Evolutionary conservation across 2,888 invertebrate species (phyloP), one percentile per base, ranked within the genome.

Genomic region (Caenorhabditis auriculariae): DNA sequence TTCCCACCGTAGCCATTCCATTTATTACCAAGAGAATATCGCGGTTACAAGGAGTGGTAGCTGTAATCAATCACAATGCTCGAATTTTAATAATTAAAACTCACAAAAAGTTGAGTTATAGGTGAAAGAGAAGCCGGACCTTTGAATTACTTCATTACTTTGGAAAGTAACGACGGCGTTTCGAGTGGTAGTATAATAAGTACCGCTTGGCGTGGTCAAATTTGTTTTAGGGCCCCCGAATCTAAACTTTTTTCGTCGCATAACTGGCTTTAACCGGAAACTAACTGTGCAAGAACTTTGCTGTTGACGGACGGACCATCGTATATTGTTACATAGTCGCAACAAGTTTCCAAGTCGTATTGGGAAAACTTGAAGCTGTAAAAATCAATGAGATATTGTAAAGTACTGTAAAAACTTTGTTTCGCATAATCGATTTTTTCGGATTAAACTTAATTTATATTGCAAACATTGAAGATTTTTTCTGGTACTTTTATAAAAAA

Each of bases 11-110:
- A 2, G 62, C 49, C 49, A 72, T 42, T 19, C 65, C 73, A 50
- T 73, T 73, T 23, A 73, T 62, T 3, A 62, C 43, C 19, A 73
- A 45, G 26, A 68, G 54, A n/a, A 73, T 66, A 47, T 73, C 73
- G 0, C 73, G 65, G 35, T 69, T 72, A 43, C 73, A 73, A 7
- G 73, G 73, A 6, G 53, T 42, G 12, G 60, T 62, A 38, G 60
- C 73, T 73, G 48, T 59, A 54, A 9, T 15, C n/a, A 21, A 6
- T 24, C 23, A 4, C 4, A 21, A 26, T 23, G 21, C 26, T 3
- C 26, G n/a, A 5, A 21, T 23, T 7, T 56, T 12, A 49, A 37
- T 24, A 26, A 43, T 37, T n/a, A n/a, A 1, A 15, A 59, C 60
- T 54, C 29, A 66, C 68, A 59, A 24, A 19, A 38, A 15, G 51